Percentiles rank a stretch among this genome's conserved stretches.
phyloP scores from a whole-genome alignment of 2,888 invertebrate species.

The Caenorhabditis panamensis region DNA sequence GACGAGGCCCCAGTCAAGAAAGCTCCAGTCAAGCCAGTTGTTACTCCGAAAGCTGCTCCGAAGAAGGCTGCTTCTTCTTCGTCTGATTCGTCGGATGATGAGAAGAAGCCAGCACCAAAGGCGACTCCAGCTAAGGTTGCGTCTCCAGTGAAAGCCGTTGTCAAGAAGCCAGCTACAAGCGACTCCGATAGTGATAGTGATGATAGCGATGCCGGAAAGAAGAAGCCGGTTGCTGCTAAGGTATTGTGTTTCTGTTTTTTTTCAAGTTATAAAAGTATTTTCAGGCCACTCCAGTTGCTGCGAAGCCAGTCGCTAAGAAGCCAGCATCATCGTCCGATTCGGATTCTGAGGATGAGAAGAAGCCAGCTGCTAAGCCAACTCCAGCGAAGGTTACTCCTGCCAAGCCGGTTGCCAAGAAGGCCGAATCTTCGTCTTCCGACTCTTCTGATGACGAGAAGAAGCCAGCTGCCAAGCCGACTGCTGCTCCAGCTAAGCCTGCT shows the following conservation, averaged over 20 bases:
- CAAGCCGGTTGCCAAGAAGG: slow-evolving; percentile 53
- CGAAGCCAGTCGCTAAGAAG: slow-evolving; percentile 42
- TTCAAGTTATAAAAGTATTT: background rate
- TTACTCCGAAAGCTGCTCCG: slow-evolving; percentile 17
- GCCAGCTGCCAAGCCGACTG: slow-evolving; percentile 23
- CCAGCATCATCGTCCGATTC: background rate
- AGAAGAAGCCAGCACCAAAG: slow-evolving; percentile 44
- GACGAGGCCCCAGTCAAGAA: slow-evolving; percentile 61
- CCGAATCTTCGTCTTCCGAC: slow-evolving; percentile 49
- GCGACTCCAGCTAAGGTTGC: slow-evolving; percentile 38
- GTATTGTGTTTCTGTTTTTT: background rate
- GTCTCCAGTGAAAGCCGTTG: slow-evolving; percentile 37
- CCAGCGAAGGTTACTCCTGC: slow-evolving; percentile 46
- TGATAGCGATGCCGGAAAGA: slow-evolving; percentile 48
- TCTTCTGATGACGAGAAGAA: slow-evolving; percentile 44
- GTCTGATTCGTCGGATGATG: slow-evolving; percentile 57
- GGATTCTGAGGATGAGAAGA: slow-evolving; percentile 59
- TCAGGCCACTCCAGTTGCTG: slow-evolving; percentile 4
- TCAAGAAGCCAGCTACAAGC: slow-evolving; percentile 53
- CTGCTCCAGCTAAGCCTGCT: slow-evolving; percentile 4
- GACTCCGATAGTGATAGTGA: slow-evolving; percentile 42
- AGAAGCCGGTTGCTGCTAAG: slow-evolving; percentile 10
- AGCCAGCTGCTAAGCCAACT: slow-evolving; percentile 20
- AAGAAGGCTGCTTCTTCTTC: slow-evolving; percentile 50
- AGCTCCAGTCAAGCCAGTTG: slow-evolving; percentile 27